phyloP scores from a whole-genome alignment of 2,797 vertebrate genomes.

The Megalops cyprinoides region DNA sequence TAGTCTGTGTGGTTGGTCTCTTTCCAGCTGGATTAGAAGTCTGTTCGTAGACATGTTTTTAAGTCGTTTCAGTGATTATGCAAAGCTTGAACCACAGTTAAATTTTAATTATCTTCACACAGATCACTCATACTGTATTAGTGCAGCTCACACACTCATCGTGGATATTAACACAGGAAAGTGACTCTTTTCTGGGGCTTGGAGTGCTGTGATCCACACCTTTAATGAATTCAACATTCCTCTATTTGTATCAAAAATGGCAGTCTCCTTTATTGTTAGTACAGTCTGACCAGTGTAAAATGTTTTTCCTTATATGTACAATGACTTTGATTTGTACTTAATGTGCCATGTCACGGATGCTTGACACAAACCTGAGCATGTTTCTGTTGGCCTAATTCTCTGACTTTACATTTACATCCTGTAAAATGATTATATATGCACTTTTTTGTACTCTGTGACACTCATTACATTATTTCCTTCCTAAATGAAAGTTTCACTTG shows the following conservation, averaged over 20 bases:
- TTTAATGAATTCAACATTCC: neutral
- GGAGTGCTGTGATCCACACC: neutral
- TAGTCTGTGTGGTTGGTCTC: conserved; percentile 38
- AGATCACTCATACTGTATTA: neutral
- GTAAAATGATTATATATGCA: too few relatives aligned
- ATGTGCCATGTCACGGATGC: neutral
- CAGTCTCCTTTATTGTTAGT: neutral
- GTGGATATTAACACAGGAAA: neutral
- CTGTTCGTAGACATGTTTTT: conserved; percentile 48
- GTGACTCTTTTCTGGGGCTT: neutral
- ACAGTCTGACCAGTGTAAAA: neutral
- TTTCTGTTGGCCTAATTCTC: too few relatives aligned
- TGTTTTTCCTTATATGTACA: neutral
- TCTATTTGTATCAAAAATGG: neutral
- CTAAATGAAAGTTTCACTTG: neutral
- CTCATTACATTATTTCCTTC: neutral
- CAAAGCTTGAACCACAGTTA: conserved; percentile 36
- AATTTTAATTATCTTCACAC: neutral
- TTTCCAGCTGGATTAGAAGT: conserved; percentile 57
- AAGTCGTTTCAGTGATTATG: conserved; percentile 43
- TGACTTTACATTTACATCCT: too few relatives aligned
- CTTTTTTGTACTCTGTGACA: too few relatives aligned
- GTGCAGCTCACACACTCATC: conserved; percentile 7
- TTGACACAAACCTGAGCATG: neutral
- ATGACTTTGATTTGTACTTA: neutral